Conservation (phyloP, 1,140 invertebrate species). For the Paraescarpia echinospica region DNA sequence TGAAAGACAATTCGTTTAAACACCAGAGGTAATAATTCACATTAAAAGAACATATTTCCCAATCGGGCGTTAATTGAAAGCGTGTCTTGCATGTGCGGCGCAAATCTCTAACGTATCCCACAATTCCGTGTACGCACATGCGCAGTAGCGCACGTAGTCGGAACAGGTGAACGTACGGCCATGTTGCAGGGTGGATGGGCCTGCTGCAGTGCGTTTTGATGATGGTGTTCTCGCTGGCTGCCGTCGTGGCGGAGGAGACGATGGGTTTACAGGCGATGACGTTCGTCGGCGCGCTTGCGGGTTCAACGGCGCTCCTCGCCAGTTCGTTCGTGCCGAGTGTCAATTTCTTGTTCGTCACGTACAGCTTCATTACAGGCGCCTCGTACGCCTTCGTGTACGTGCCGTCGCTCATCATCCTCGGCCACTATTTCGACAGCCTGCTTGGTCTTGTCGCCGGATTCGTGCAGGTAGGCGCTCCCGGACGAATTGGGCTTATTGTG, state of each 20-base stretch:
- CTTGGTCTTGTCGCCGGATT: neutral
- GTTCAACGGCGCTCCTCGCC: neutral
- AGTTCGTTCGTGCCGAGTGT: neutral
- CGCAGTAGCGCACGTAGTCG: too few species aligned
- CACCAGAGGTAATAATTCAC: too few species aligned
- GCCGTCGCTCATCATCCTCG: neutral
- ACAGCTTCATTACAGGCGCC: neutral
- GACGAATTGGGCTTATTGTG: neutral
- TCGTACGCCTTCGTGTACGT: neutral
- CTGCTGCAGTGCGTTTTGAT: neutral
- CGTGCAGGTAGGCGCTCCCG: neutral
- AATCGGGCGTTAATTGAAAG: too few species aligned
- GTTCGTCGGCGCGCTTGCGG: neutral
- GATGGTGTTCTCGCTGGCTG: neutral
- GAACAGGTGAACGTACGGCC: too few species aligned
- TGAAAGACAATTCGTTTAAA: too few species aligned
- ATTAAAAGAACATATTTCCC: too few species aligned
- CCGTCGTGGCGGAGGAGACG: neutral
- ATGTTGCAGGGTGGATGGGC: neutral
- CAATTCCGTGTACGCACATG: too few species aligned
- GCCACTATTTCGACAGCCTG: neutral
- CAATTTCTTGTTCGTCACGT: neutral
- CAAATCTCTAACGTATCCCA: too few species aligned
- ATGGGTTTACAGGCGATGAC: neutral
- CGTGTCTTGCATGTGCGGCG: too few species aligned